These are phyloP conservation scores for Pachymerium ferrugineum DNA, from an alignment of 2,888 invertebrate species.

Conservation along the genomic window DNA sequence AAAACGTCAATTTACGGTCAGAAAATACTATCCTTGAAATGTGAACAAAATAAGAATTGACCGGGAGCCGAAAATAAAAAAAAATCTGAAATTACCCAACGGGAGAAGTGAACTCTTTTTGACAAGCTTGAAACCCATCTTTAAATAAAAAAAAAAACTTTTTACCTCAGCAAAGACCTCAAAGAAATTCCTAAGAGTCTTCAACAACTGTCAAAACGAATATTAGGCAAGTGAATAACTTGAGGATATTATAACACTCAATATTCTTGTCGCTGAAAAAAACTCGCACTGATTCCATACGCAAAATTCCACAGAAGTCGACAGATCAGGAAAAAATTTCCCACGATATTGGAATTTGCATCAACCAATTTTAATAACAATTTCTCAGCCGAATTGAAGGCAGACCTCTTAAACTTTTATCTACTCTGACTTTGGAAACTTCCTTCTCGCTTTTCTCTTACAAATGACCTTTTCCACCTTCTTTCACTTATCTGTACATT, in stretches of 20 bases:
- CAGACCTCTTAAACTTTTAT: slow-evolving; percentile 23
- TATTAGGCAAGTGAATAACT: slow-evolving; percentile 7
- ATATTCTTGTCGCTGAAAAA: not conserved
- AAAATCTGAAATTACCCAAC: not conserved
- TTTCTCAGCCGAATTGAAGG: not conserved
- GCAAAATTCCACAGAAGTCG: not conserved
- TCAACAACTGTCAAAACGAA: not conserved
- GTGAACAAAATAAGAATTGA: too few species aligned
- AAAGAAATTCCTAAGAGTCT: not conserved
- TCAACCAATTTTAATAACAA: not conserved
- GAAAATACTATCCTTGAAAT: too few species aligned
- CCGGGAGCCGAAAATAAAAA: too few species aligned
- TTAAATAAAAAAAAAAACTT: not conserved
- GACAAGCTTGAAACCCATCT: slow-evolving; percentile 6
- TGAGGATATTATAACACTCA: slow-evolving; percentile 2
- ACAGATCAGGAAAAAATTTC: not conserved
- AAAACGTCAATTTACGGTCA: not conserved
- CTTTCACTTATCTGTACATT: slow-evolving; percentile 21
- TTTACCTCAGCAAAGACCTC: not conserved
- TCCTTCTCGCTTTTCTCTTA: not conserved
- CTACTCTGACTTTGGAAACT: not conserved
- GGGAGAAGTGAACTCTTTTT: not conserved
- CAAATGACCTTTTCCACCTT: slow-evolving; percentile 9
- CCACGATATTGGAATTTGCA: slow-evolving; percentile 6
- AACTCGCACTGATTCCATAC: not conserved